A percentile compares a stretch with the other conserved stretches of the same genome.
Evolutionary conservation across 2,797 vertebrate genomes (phyloP).

Genomic region (Sebastes umbrosus): DNA sequence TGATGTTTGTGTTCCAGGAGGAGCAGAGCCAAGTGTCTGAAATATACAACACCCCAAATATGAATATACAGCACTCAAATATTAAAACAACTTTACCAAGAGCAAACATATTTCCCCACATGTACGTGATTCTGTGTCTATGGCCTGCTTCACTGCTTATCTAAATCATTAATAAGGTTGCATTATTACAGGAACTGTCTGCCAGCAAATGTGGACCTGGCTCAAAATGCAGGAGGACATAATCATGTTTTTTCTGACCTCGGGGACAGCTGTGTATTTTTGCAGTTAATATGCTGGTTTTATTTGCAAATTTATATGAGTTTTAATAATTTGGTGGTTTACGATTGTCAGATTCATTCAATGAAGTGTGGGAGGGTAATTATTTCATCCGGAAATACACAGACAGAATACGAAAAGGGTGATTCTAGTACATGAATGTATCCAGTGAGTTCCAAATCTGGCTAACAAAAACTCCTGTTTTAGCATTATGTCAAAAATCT

Average conservation of each 20-base stretch:
- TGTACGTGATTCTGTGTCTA: neutral
- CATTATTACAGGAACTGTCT: neutral
- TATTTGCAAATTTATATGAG: neutral
- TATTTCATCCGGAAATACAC: neutral
- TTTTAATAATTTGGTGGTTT: neutral
- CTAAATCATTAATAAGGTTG: neutral
- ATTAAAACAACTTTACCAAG: neutral
- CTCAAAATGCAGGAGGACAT: neutral
- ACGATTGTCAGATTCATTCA: neutral
- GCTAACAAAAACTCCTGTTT: neutral
- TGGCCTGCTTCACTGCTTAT: no score
- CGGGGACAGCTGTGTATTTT: neutral
- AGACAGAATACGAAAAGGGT: neutral
- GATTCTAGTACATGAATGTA: neutral
- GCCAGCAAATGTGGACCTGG: neutral
- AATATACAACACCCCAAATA: neutral
- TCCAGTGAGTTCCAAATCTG: neutral
- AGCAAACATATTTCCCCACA: neutral
- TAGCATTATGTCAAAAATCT: neutral
- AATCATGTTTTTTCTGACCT: neutral
- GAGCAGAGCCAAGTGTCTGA: neutral
- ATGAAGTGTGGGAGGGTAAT: neutral
- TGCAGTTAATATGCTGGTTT: neutral
- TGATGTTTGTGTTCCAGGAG: slow-evolving; percentile 3
- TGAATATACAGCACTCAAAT: neutral